These are phyloP conservation scores for Oreohelix idahoensis DNA, from an alignment of 1,140 invertebrate genomes.

Conservation along the genomic window DNA sequence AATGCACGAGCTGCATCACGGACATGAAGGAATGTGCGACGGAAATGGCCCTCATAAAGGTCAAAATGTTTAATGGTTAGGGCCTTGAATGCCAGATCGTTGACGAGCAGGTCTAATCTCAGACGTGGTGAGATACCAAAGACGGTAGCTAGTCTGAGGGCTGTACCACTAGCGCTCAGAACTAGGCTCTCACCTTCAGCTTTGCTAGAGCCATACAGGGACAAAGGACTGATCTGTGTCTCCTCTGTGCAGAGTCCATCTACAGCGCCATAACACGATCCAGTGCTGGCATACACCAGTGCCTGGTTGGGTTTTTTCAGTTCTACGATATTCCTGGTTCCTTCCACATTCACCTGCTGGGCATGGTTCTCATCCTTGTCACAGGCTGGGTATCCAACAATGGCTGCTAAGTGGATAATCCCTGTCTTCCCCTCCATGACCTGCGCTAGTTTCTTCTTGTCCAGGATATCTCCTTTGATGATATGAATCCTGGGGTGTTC, in stretches of 20 bases:
- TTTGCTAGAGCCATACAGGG: slow-evolving; percentile 63
- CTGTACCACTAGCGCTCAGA: slow-evolving; percentile 53
- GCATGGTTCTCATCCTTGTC: slow-evolving; percentile 61
- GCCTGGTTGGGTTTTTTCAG: slow-evolving; percentile 54
- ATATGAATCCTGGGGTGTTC: slow-evolving; percentile 56
- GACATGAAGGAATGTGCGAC: slow-evolving; percentile 65
- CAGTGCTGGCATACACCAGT: slow-evolving; percentile 66
- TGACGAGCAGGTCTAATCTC: slow-evolving; percentile 63
- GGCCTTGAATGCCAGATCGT: slow-evolving; percentile 65
- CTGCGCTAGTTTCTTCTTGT: slow-evolving; percentile 48
- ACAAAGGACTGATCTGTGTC: slow-evolving; percentile 61
- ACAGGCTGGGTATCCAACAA: slow-evolving; percentile 67
- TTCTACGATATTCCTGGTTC: slow-evolving; percentile 57
- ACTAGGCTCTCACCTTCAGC: slow-evolving; percentile 61
- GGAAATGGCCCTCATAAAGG: slow-evolving; percentile 64
- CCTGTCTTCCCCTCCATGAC: slow-evolving; percentile 53
- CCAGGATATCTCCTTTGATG: slow-evolving; percentile 55
- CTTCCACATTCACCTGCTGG: slow-evolving; percentile 56
- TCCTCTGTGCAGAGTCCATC: slow-evolving; percentile 64
- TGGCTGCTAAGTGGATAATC: slow-evolving; percentile 65
- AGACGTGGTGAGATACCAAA: slow-evolving; percentile 64
- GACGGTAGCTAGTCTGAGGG: slow-evolving; percentile 61
- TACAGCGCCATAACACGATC: slow-evolving; percentile 66
- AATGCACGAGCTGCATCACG: slow-evolving; percentile 63
- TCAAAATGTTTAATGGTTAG: slow-evolving; percentile 63